These are phyloP conservation scores for Drosophila repleta DNA, from an alignment of 1,140 invertebrate genomes.

Conservation along the genomic window DNA sequence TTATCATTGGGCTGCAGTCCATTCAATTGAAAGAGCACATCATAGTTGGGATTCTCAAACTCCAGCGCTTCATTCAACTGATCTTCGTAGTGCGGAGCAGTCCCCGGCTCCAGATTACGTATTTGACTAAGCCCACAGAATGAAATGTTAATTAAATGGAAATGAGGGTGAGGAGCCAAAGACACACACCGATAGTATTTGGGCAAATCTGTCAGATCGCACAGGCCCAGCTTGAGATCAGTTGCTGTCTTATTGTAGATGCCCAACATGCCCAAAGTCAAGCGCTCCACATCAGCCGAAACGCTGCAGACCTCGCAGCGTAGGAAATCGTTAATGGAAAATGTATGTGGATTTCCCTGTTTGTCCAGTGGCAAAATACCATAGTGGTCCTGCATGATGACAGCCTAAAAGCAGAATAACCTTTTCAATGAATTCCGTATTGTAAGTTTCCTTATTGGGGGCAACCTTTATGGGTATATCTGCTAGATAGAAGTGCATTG, in stretches of 20 bases:
- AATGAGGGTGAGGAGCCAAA: too few species aligned
- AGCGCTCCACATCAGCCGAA: slow-evolving; percentile 93
- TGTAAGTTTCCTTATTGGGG: not conserved
- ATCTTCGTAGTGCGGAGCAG: slow-evolving; percentile 87
- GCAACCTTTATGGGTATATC: slow-evolving; percentile 92
- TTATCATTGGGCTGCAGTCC: slow-evolving; percentile 74
- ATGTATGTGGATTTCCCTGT: slow-evolving; percentile 90
- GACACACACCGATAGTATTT: slow-evolving; percentile 92
- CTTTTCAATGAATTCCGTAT: not conserved
- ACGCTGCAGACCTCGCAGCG: slow-evolving; percentile 95
- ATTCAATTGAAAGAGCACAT: slow-evolving; percentile 67
- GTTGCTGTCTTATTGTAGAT: slow-evolving; percentile 87
- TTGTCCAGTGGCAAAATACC: slow-evolving; percentile 86
- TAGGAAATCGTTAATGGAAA: slow-evolving; percentile 92
- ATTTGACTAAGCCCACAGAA: slow-evolving; percentile 29
- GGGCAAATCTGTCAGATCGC: slow-evolving; percentile 93
- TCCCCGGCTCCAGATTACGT: slow-evolving; percentile 44
- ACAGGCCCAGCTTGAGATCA: slow-evolving; percentile 91
- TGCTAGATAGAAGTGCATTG: slow-evolving; percentile 90
- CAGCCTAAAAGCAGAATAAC: slow-evolving; percentile 32
- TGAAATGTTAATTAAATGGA: not conserved
- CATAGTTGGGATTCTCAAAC: slow-evolving; percentile 95
- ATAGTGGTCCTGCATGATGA: slow-evolving; percentile 59
- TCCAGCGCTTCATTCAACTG: slow-evolving; percentile 92
- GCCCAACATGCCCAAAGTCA: slow-evolving; percentile 94